Percentiles rank a stretch among this genome's conserved stretches.
Conservation (phyloP, 2,888 invertebrate genomes). For the Acleris literana region DNA sequence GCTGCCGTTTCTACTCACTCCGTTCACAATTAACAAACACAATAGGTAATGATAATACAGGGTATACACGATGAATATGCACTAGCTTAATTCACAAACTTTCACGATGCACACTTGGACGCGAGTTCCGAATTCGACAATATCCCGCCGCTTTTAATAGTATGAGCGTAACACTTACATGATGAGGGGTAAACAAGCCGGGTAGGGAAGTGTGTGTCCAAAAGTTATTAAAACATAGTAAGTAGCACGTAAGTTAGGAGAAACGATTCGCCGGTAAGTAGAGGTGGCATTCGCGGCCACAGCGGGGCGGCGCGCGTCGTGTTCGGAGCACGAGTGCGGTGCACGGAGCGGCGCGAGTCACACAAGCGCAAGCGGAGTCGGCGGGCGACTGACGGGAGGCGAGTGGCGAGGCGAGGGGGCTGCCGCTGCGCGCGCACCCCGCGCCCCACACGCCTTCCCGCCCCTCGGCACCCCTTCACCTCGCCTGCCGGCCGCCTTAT, state of each 20-base stretch:
- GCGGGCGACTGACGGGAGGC: slow-evolving; percentile 84
- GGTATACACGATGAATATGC: slow-evolving; percentile 59
- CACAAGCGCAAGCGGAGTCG: slow-evolving; percentile 84
- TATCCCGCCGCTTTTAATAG: slow-evolving; percentile 69
- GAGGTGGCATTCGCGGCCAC: slow-evolving; percentile 86
- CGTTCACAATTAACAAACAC: slow-evolving; percentile 65
- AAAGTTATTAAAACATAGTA: slow-evolving; percentile 77
- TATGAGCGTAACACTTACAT: slow-evolving; percentile 82
- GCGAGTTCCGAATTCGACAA: slow-evolving; percentile 80
- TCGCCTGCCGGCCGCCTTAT: slow-evolving; percentile 79
- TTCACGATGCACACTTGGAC: slow-evolving; percentile 74
- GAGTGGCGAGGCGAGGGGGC: slow-evolving; percentile 74
- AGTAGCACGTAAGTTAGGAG: slow-evolving; percentile 79
- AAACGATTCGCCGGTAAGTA: slow-evolving; percentile 83
- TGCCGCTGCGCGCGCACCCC: slow-evolving; percentile 77
- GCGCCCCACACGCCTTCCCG: slow-evolving; percentile 46
- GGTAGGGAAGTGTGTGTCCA: slow-evolving; percentile 79
- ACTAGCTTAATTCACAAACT: slow-evolving; percentile 77
- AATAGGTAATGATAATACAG: slow-evolving; percentile 43
- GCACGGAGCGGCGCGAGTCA: slow-evolving; percentile 83
- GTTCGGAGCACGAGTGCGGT: slow-evolving; percentile 82
- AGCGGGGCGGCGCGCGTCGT: slow-evolving; percentile 82
- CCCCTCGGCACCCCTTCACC: slow-evolving; percentile 46
- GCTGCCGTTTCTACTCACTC: slow-evolving; percentile 54
- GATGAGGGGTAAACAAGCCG: slow-evolving; percentile 81